Evolutionary conservation across 2,888 invertebrate genomes (phyloP), one percentile per base, ranked within the genome.

Genomic region (Ectemnius lituratus): DNA sequence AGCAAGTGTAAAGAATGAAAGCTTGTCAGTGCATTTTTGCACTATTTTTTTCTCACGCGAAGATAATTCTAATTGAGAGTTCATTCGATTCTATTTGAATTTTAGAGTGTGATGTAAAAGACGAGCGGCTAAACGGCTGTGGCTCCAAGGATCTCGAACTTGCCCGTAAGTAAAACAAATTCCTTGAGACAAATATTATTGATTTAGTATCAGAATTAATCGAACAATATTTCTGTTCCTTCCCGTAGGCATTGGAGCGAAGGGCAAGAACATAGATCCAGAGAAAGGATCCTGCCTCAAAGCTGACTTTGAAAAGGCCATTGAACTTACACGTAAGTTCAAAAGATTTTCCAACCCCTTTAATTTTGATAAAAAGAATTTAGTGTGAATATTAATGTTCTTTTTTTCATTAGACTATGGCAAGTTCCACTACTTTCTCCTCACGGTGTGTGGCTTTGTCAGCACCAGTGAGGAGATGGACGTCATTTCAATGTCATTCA

Each of bases 391-490:
- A 67, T 23, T 4, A 23, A 66, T 23, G 1, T 57, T 46, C 69
- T 16, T 47, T 52, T 60, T 73, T 56, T 8, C 79, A 82, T 78
- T 90, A 95, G 96, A 95, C 89, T 96, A 96, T 94, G 96, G 96
- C 88, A 94, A 95, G 92, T 98, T 97, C 92, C 97, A 98, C 92
- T 96, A 96, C 92, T 93, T 96, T 88, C 93, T 98, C 90, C 93
- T 98, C 93, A 95, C 95, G 90, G 95, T 98, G 91, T 97, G 97
- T 93, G 97, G 98, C 85, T 96, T 97, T 92, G 97, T 97, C 91
- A 96, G 96, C 93, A 97, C 97, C 84, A 97, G 97, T 91, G 97
- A 98, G 93, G 97, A 97, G 93, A 97, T 98, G 95, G 97, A 97
- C 92, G 97, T 97, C 92, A 96, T 98, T 89, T 97, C 96, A 86